These are phyloP conservation scores for Vanessa tameamea DNA, from an alignment of 1,140 invertebrate species.

Conservation along the genomic window DNA sequence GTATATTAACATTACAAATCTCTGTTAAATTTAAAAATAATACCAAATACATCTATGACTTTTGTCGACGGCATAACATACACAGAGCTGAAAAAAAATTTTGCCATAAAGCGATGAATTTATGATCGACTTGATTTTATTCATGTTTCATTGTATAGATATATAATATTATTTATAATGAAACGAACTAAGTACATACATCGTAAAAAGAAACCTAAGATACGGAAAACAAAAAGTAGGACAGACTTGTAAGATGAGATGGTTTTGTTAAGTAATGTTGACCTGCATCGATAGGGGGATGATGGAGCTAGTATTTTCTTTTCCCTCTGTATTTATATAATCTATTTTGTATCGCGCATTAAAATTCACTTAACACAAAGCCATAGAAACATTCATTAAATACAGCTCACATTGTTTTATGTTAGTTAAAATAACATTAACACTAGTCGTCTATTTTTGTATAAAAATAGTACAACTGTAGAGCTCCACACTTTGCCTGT, in stretches of 20 bases:
- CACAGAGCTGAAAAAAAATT: background rate
- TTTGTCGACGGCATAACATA: background rate
- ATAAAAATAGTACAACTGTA: too few relatives aligned
- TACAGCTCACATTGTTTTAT: too few relatives aligned
- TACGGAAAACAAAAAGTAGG: constrained; percentile 10
- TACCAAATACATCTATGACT: background rate
- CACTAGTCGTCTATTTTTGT: too few relatives aligned
- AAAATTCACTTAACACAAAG: background rate
- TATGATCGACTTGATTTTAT: background rate
- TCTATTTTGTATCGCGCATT: background rate
- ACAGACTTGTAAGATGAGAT: constrained; percentile 12
- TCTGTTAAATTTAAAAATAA: constrained; percentile 1
- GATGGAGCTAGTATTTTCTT: constrained; percentile 1
- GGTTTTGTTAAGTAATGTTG: constrained; percentile 13
- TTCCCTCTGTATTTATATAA: background rate
- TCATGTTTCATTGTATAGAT: too few relatives aligned
- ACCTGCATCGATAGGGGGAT: constrained; percentile 2
- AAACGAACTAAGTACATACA: background rate
- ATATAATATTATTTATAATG: background rate
- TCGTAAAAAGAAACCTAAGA: background rate
- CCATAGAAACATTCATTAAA: background rate
- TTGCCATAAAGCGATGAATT: background rate
- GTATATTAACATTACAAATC: constrained; percentile 6
- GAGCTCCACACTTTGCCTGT: too few relatives aligned
- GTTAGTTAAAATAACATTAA: too few relatives aligned